A percentile compares a stretch with the other conserved stretches of the same genome.
Conservation (phyloP, 2,888 invertebrate genomes). For the Emmelina monodactyla region DNA sequence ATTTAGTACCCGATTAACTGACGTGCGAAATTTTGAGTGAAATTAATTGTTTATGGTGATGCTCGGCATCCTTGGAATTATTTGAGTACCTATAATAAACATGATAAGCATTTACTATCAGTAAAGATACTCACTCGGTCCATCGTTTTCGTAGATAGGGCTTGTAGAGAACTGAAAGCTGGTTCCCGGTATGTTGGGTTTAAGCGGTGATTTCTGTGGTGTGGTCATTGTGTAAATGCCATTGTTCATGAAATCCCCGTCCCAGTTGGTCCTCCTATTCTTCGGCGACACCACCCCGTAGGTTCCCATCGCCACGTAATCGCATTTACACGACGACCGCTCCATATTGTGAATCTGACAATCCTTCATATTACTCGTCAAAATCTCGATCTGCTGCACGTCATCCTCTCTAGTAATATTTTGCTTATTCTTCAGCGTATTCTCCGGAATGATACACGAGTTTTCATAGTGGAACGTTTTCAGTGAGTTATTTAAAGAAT, state of each 20-base stretch:
- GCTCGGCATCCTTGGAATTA: no score
- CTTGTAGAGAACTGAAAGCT: constrained; percentile 55
- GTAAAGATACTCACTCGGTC: constrained; percentile 43
- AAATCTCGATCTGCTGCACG: constrained; percentile 53
- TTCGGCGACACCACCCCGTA: constrained; percentile 52
- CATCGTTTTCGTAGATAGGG: constrained; percentile 55
- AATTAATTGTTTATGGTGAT: no score
- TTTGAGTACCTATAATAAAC: no score
- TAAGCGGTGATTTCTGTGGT: constrained; percentile 50
- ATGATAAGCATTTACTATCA: no score
- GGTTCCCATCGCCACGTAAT: constrained; percentile 54
- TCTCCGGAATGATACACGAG: constrained; percentile 55
- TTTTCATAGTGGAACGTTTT: constrained; percentile 61
- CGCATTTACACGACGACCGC: constrained; percentile 49
- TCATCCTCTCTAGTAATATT: constrained; percentile 52
- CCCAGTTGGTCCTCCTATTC: constrained; percentile 45
- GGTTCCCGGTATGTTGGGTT: constrained; percentile 44
- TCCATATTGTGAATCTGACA: constrained; percentile 55
- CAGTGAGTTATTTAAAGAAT: constrained; percentile 64
- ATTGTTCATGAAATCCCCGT: constrained; percentile 46
- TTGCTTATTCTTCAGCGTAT: constrained; percentile 48
- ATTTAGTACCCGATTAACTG: no score
- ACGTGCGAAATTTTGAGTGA: no score
- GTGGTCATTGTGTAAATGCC: constrained; percentile 55
- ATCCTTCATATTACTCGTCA: constrained; percentile 54